A percentile compares a stretch with the other conserved stretches of the same genome.
Evolutionary conservation across 2,888 invertebrate species (phyloP).

Genomic region (Venusia cambrica): DNA sequence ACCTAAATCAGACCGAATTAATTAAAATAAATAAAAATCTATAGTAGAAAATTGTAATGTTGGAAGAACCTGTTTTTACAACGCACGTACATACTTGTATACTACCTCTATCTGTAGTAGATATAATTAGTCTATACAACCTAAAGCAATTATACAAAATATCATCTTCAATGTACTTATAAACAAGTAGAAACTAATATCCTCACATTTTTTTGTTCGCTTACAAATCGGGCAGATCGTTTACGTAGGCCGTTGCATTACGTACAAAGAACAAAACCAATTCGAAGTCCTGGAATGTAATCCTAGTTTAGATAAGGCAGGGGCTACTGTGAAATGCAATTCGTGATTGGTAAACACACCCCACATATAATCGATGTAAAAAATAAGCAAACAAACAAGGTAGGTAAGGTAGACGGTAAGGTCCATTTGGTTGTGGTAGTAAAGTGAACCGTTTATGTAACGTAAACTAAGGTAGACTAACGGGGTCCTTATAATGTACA

Average conservation of each 20-base stretch:
- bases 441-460: too few relatives aligned
- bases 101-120: constrained; percentile 53
- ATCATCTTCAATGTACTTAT: constrained; percentile 69
- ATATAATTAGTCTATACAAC: constrained; percentile 69
- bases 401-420: too few relatives aligned
- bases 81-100: constrained; percentile 53
- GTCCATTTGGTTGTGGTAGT: too few relatives aligned
- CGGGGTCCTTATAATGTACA: too few relatives aligned
- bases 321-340: too few relatives aligned
- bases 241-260: constrained; percentile 16
- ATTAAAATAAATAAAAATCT: constrained; percentile 70
- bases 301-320: too few relatives aligned
- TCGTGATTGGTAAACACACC: too few relatives aligned
- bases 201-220: constrained; percentile 68
- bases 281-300: constrained; percentile 12
- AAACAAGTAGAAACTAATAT: constrained; percentile 62
- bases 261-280: constrained; percentile 4
- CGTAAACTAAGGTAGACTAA: too few relatives aligned
- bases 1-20: constrained; percentile 54
- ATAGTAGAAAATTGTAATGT: constrained; percentile 46
- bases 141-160: constrained; percentile 78
- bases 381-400: too few relatives aligned
- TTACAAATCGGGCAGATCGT: constrained; percentile 32
- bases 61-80: constrained; percentile 66
- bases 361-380: too few relatives aligned